Evolutionary conservation across 2,888 invertebrate species (phyloP), one percentile per base, ranked within the genome.

Genomic region (Acleris holmiana): DNA sequence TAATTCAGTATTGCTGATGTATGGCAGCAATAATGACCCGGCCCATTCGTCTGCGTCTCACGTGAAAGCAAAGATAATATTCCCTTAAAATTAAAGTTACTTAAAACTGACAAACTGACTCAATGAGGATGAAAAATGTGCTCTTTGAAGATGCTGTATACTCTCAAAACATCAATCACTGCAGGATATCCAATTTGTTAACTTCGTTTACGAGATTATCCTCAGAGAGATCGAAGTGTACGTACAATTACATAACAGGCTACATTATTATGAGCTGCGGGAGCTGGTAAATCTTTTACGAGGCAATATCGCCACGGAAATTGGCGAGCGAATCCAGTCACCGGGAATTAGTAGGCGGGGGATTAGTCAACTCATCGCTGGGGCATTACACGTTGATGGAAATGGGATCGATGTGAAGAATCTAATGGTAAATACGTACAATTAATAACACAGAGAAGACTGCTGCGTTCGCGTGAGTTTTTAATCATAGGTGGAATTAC

Each of bases 281-380:
- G 47, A 48, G 19, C 18, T 25, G 25, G 29, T 57, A 35, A 57
- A 57, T 57, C 57, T 48, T 57, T 47, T 57, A 57, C 57, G 57
- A 57, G 57, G 47, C 57, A 57, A 57, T 57, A 35, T 35, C 48
- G 55, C 19, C 47, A 18, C 57, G 57, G 57, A 57, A 57, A 57
- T 57, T 47, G 57, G 47, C 47, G 18, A 57, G 47, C 29, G 35
- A 35, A 56, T 25, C 54, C 56, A 57, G 57, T 35, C 47, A 29
- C 47, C 47, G 57, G 44, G 55, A 40, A 54, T 55, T 44, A 55
- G 55, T 21, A 23, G 55, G 55, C 13, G 23, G 8, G 40, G 44
- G 21, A 55, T 55, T 21, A 53, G 53, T 40, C 15, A 40, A 40
- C 53, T 19, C 53, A 13, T 21, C 40, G 40, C 40, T n/a, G 6